Evolutionary conservation across 2,113 vertebrate genomes (phyloP).

Genomic region (Hippolais icterina): DNA sequence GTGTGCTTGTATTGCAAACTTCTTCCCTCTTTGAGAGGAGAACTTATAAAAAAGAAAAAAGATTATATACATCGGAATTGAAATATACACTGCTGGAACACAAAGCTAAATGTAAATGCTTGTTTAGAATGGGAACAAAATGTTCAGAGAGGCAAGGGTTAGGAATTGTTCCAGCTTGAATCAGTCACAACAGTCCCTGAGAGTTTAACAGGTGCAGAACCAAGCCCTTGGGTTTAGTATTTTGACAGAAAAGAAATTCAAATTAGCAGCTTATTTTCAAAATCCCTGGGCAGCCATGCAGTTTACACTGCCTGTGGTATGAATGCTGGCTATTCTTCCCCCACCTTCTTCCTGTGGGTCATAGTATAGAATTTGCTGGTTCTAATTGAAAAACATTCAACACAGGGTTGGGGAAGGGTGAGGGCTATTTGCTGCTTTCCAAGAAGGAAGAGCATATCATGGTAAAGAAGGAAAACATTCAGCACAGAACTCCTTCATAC

Average conservation of each 20-base stretch:
- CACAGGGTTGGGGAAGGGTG: accelerated
- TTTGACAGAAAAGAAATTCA: not conserved
- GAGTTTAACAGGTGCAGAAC: not conserved
- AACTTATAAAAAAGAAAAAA: not conserved
- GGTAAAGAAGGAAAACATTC: not conserved
- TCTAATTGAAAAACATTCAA: not conserved
- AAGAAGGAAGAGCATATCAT: not conserved
- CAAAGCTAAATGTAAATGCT: not conserved
- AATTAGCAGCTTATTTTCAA: not conserved
- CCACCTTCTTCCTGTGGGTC: not conserved
- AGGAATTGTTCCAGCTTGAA: not conserved
- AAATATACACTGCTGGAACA: not conserved
- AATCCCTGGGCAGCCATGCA: not conserved
- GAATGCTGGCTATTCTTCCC: not conserved
- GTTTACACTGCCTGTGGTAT: not conserved
- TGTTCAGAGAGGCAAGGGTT: not conserved
- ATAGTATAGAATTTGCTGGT: not conserved
- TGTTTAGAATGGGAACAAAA: not conserved
- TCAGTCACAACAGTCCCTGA: not conserved
- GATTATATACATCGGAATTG: not conserved
- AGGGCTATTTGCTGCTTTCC: not conserved
- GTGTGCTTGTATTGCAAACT: not conserved
- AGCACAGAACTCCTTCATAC: not conserved
- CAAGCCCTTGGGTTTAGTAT: not conserved
- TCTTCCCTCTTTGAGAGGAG: not conserved